Percentiles rank a stretch among this genome's conserved stretches.
Conservation (phyloP, 2,888 invertebrate species). For the Caenorhabditis japonica region DNA sequence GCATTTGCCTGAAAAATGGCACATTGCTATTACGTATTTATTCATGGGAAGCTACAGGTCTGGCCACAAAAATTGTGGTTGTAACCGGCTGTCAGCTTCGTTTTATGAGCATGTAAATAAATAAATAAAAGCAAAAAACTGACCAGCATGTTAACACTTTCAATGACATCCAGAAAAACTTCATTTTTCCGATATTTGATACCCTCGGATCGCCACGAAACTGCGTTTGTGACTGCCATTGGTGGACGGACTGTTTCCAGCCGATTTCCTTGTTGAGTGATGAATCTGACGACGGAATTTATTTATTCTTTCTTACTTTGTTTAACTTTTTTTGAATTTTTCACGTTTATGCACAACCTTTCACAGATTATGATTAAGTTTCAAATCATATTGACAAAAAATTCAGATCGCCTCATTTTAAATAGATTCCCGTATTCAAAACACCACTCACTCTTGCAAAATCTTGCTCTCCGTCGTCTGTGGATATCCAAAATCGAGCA, state of each 20-base stretch:
- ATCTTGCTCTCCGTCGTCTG: constrained; percentile 76
- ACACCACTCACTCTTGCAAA: constrained; percentile 69
- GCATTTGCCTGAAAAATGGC: constrained; percentile 84
- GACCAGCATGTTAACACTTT: constrained; percentile 92
- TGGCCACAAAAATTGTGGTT: no score
- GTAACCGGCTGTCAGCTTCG: no score
- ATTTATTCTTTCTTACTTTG: neutral
- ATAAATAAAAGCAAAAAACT: constrained; percentile 60
- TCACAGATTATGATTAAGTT: no score
- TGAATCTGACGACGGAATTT: constrained; percentile 82
- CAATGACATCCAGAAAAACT: constrained; percentile 98
- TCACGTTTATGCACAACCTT: no score
- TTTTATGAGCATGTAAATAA: neutral
- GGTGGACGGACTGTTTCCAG: constrained; percentile 92
- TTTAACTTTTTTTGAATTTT: neutral
- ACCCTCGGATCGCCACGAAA: constrained; percentile 96
- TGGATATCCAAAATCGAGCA: constrained; percentile 95
- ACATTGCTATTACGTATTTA: neutral
- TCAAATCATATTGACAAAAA: no score
- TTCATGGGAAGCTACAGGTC: no score
- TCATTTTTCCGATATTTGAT: constrained; percentile 99
- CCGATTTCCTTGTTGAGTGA: constrained; percentile 97
- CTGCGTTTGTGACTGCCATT: constrained; percentile 98
- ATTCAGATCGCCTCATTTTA: neutral
- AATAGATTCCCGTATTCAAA: neutral